Evolutionary conservation across 2,113 vertebrate genomes (phyloP).

Genomic region (Okapia johnstoni): DNA sequence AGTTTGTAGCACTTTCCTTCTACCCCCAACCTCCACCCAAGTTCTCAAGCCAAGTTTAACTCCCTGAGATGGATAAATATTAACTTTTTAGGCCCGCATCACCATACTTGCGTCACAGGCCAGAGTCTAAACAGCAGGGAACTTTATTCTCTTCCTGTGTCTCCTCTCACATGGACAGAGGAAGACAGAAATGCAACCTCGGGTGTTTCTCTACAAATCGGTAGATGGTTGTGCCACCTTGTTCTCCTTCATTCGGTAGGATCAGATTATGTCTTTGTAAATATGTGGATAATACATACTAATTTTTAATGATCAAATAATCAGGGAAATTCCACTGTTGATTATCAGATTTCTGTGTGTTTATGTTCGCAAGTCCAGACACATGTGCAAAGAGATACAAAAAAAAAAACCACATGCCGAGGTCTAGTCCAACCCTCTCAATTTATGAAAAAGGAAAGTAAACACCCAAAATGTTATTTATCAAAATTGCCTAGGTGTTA

Average conservation of each 20-base stretch:
- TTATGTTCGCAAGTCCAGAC: not conserved
- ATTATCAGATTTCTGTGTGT: not conserved
- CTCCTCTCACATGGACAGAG: not conserved
- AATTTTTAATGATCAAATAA: not conserved
- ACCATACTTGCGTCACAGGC: conserved; percentile 5
- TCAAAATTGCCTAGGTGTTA: not conserved
- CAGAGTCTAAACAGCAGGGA: conserved; percentile 54
- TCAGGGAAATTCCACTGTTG: not conserved
- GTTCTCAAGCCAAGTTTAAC: conserved; percentile 19
- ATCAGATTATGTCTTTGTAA: not conserved
- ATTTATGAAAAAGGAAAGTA: not conserved
- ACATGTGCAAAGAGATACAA: not conserved
- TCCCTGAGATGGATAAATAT: conserved; percentile 56
- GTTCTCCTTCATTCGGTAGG: not conserved
- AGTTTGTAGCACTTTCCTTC: not conserved
- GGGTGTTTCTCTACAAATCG: not conserved
- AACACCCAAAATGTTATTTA: not conserved
- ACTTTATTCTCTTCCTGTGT: conserved; percentile 31
- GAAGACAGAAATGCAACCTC: not conserved
- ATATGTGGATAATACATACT: not conserved
- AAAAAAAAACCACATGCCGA: not conserved
- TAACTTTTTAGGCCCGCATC: conserved; percentile 53
- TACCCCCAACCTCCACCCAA: not conserved
- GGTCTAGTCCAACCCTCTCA: not conserved
- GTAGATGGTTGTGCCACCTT: not conserved